Evolutionary conservation across 2,797 vertebrate species (phyloP), one percentile per base, ranked within the genome.

Genomic region (Melanotaenia pygmaea): DNA sequence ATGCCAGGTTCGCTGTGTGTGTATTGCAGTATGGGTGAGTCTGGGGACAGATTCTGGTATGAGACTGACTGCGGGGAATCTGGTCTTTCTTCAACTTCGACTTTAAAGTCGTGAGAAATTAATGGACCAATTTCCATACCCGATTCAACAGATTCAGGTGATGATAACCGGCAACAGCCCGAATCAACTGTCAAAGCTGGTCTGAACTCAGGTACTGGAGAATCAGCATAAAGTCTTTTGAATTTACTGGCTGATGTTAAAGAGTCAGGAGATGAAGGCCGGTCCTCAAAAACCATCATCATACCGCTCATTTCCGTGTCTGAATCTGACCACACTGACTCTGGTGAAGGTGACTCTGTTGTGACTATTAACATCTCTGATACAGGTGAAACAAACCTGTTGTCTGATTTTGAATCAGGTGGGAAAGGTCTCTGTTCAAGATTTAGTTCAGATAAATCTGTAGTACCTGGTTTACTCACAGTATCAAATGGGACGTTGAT

Each of bases 101-200:
- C 28, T 30, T 30, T 30, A 78, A 68, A 71, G 3, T 70, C 1
- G n/a, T 60, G 53, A 11, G 47, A 77, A 13, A 81, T 70, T 0
- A 74, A 2, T 2, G 83, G 59, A 22, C 22, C 61, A 67, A 38
- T 22, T 67, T 89, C 80, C 30, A 34, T 1, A 30, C 87, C 83
- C 69, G 82, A 84, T 5, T 51, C 16, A 10, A 18, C 13, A 45
- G 84, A 87, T 56, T 90, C 81, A 51, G 86, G 83, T 32, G 91
- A 92, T 35, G 43, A 71, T 30, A 83, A 76, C 61, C 85, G 80
- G 61, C 35, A 22, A 72, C 59, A 4, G 30, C 60, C 57, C 43
- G 14, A 2, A 63, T 34, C 1, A 30, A 9, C 51, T 37, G 14
- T 26, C 4, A 76, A 67, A 69, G 43, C n/a, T 37, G 12, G 74